These are phyloP conservation scores for Melitaea athalia DNA, from an alignment of 2,888 invertebrate species.

Conservation along the genomic window DNA sequence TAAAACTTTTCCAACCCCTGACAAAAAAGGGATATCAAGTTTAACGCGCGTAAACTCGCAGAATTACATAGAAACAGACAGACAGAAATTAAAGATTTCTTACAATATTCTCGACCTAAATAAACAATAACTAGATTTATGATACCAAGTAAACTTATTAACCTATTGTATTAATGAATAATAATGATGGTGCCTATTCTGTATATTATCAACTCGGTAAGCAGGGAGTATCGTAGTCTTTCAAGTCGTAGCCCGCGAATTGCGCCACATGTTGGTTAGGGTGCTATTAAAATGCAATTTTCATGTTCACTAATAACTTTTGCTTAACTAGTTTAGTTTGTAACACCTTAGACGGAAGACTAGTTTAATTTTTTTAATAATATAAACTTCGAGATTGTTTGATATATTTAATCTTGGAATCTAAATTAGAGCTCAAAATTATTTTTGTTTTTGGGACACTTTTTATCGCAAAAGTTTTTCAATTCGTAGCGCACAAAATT, in stretches of 20 bases:
- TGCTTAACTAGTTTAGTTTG: conserved; percentile 38
- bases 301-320: conserved; percentile 57
- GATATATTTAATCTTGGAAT: not conserved
- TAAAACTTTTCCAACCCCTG: no score
- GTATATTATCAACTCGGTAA: conserved; percentile 34
- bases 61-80: no score
- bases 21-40: no score
- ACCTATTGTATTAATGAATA: no score
- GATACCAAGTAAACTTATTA: no score
- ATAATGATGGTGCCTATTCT: conserved; percentile 39
- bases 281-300: conserved; percentile 63
- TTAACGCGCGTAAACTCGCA: no score
- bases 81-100: no score
- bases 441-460: not conserved
- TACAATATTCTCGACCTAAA: no score
- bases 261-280: conserved; percentile 53
- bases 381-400: not conserved
- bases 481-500: no score
- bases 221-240: conserved; percentile 40
- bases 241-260: conserved; percentile 49
- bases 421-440: not conserved
- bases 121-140: no score
- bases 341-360: conserved; percentile 20
- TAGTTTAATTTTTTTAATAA: conserved; percentile 4
- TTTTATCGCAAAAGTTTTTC: not conserved